Base-by-base conservation (phyloP, 2,888 invertebrate species). In the Orgyia antiqua region DNA sequence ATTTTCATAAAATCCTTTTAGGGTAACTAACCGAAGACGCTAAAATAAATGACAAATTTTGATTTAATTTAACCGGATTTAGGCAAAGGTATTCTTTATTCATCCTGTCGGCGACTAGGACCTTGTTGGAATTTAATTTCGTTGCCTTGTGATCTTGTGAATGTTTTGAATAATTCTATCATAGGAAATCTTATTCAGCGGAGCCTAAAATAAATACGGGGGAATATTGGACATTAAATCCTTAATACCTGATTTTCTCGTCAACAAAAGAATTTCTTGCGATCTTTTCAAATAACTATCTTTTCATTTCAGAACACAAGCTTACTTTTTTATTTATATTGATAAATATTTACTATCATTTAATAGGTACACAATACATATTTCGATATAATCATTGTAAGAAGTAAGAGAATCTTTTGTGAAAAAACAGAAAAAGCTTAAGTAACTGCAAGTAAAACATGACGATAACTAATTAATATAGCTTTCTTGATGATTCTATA, bases 131-230 rank as follows among this genome's bases (percentile, higher is more conserved):
- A 68, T 67, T 66, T 61, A 64, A 66, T 68, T 68, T 61, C 39
- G 51, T 42, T 40, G 42, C 51, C 50, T 49, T 59, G 53, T 58
- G 50, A 59, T 56, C 55, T 49, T 33, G 24, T 39, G 50, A 52
- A 65, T 65, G 62, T 61, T 68, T 66, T 55, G 55, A 62, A 62
- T 63, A 55, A 60, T 63, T 56, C 33, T 40, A 33, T 35, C 36
- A 49, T 51, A 36, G 42, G 31, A 54, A 58, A 61, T 54, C 52
- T 49, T 43, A 45, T 53, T 54, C 29, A 24, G 24, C 33, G 4
- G 19, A 27, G 42, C 33, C 27, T 41, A 35, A 34, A 42, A 51
- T 38, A 41, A 42, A 47, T 49, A 38, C 27, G 10, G 15, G 19
- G 10, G 9, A 31, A 30, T 45, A 39, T 41, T 36, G 31, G 15